Percentiles rank a stretch among this genome's conserved stretches.
phyloP scores from a whole-genome alignment of 2,888 invertebrate species.

The Syrphus vitripennis region DNA sequence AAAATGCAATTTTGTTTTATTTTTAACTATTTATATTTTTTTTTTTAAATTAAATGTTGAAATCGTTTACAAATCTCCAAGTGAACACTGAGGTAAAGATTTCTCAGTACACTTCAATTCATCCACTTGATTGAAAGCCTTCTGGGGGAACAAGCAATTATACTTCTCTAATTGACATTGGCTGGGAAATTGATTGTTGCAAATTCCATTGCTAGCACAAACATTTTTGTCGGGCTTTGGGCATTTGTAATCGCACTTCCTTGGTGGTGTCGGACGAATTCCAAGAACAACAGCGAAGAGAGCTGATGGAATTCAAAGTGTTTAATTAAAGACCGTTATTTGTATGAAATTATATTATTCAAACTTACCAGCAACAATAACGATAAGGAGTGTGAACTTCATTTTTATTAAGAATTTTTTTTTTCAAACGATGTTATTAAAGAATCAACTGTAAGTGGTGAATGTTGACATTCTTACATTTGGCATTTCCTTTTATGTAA shows the following conservation, averaged over 20 bases:
- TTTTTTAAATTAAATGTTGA: neutral
- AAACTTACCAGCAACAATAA: neutral
- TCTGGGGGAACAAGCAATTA: slow-evolving; percentile 35
- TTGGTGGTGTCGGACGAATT: neutral
- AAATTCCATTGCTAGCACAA: slow-evolving; percentile 45
- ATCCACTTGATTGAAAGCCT: neutral
- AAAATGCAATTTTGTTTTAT: neutral
- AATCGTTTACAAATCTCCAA: slow-evolving; percentile 25
- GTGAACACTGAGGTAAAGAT: slow-evolving; percentile 7
- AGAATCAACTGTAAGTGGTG: neutral
- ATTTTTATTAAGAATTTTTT: neutral
- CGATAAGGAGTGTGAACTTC: neutral
- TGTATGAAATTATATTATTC: neutral
- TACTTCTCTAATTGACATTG: slow-evolving; percentile 17
- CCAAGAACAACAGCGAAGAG: neutral
- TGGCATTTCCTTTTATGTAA: neutral
- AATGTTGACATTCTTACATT: neutral
- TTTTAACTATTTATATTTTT: neutral
- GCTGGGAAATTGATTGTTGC: slow-evolving; percentile 27
- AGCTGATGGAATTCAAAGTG: neutral
- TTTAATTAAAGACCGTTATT: too few species aligned
- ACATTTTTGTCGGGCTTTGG: neutral
- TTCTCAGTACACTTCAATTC: slow-evolving; percentile 28
- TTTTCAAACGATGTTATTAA: neutral
- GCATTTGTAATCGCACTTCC: slow-evolving; percentile 27